Percentiles rank a stretch among this genome's conserved stretches.
Conservation (phyloP, 2,888 invertebrate genomes). For the Unio delphinus region DNA sequence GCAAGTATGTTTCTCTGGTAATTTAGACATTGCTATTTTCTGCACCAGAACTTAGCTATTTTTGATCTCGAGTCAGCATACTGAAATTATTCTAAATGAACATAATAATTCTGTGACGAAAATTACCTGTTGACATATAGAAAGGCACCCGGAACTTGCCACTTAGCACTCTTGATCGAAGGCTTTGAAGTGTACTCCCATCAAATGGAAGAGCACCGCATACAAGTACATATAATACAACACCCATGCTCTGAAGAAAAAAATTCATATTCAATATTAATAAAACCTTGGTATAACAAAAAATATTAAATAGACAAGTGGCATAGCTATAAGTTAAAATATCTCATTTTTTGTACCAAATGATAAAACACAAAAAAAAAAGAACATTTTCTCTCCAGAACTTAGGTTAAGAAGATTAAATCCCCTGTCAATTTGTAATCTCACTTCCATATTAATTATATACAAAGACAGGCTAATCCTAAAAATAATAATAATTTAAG, state of each 20-base stretch:
- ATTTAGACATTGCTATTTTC: too few species aligned
- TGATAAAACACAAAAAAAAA: too few species aligned
- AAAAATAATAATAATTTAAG: too few species aligned
- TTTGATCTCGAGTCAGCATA: not conserved
- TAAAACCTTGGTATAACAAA: too few species aligned
- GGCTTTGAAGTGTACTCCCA: slow-evolving; percentile 90
- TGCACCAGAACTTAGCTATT: not conserved
- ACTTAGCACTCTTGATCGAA: slow-evolving; percentile 89
- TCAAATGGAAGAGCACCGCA: slow-evolving; percentile 97
- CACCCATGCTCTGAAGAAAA: slow-evolving; percentile 88
- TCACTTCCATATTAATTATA: too few species aligned
- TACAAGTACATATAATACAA: slow-evolving; percentile 95
- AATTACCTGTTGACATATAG: slow-evolving; percentile 95
- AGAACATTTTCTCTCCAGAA: not conserved
- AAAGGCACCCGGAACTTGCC: slow-evolving; percentile 97
- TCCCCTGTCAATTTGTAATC: too few species aligned
- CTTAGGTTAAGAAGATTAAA: not conserved
- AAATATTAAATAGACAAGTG: too few species aligned
- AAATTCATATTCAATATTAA: too few species aligned
- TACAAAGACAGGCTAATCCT: too few species aligned
- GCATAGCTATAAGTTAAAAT: too few species aligned
- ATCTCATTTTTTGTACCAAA: too few species aligned
- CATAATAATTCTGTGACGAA: not conserved
- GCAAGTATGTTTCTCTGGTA: too few species aligned
- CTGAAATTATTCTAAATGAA: not conserved